Evolutionary conservation across 2,888 invertebrate species (phyloP).

Genomic region (Hirudinaria manillensis): DNA sequence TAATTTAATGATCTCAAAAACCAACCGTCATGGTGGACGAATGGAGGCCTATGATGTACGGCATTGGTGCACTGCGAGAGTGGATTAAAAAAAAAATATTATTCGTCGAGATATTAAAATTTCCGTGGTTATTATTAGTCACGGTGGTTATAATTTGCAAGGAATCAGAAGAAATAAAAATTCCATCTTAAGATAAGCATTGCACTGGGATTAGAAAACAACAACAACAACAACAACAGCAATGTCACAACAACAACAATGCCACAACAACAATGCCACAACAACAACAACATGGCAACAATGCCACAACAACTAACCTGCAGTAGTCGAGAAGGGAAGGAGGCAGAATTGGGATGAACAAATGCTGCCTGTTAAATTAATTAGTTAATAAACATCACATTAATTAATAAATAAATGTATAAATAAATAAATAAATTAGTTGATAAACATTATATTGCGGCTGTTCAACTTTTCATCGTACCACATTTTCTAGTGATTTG

Average conservation of each 20-base stretch:
- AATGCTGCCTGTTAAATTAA: conserved; percentile 66
- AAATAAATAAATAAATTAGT: not conserved
- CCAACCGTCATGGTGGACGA: conserved; percentile 71
- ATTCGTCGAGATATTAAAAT: not conserved
- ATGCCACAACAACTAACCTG: conserved; percentile 43
- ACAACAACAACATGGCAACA: not conserved
- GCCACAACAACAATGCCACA: conserved; percentile 12
- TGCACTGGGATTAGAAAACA: not conserved
- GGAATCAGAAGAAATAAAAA: not conserved
- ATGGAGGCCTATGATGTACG: conserved; percentile 91
- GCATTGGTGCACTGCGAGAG: conserved; percentile 77
- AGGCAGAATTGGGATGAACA: conserved; percentile 91
- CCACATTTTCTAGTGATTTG: no score
- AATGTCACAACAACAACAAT: not conserved
- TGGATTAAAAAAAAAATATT: conserved; percentile 19
- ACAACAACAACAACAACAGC: not conserved
- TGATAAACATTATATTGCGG: not conserved
- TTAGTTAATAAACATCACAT: not conserved
- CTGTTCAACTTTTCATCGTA: no score
- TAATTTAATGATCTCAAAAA: not conserved
- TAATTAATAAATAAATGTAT: not conserved
- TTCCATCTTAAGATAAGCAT: not conserved
- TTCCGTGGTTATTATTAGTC: not conserved
- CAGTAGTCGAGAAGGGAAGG: conserved; percentile 71
- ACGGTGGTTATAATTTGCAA: not conserved